Base-by-base conservation (phyloP, 2,797 vertebrate species). In the Lacerta viridis region DNA sequence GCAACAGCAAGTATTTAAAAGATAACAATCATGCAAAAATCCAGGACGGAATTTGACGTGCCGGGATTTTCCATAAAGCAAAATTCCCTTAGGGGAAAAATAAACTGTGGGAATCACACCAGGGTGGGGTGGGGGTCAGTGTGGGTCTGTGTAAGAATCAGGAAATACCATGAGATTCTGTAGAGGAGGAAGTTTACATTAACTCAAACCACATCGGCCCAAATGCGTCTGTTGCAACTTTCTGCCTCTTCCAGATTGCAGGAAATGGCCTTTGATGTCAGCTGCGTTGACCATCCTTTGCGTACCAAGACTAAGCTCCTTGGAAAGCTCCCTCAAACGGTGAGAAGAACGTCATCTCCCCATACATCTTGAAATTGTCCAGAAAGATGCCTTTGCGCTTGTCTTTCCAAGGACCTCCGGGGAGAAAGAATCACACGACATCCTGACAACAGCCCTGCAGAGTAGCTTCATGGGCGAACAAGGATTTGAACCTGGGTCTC, bases 121-220 rank as follows among this genome's bases (percentile, higher is more conserved):
- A 23, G 75, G 27, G 5, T 39, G 23, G 85, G 36, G 29, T 36
- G 69, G 15, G 15, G 7, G 41, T 33, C n/a, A 33, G 8, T 13
- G 50, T 15, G 13, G 50, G 50, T 55, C 50, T 55, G 29, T 4
- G 64, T 20, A 41, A 29, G 33, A 17, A 50, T 4, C 74, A 83
- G 87, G 87, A 84, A 84, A 88, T 79, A 4, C 74, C 75, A 25
- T 13, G 43, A 59, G 74, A 71, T 59, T 84, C 46, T 41, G 55
- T 18, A 71, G 20, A 46, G 17, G 25, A 84, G 46, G 81, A 71
- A 84, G 82, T 88, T 84, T 83, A 71, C 74, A n/a, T 79, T 84
- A 71, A 41, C 33, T 33, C 46, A 78, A 68, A 39, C 74, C 8
- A n/a, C 81, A 59, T 9, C 29, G 20, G 3, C 41, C 43, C 20